These are phyloP conservation scores for Heliocidaris tuberculata DNA, from an alignment of 35 echinoderm and acorn worm genomes.

Conservation along the genomic window DNA sequence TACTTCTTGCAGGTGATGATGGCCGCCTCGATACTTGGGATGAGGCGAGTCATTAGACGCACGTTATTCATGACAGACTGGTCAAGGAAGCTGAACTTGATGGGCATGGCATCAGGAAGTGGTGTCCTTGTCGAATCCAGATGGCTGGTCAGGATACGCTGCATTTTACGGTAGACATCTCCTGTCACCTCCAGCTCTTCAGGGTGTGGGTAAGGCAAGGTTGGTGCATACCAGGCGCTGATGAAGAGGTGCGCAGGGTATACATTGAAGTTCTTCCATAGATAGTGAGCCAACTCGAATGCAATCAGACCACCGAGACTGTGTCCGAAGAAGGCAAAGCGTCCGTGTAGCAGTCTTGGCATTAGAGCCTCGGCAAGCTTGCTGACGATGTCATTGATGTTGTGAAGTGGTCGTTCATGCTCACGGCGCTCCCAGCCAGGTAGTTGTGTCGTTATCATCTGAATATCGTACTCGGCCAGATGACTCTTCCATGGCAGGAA, in stretches of 20 bases:
- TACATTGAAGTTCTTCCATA: conserved; percentile 76
- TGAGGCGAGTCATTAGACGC: conserved; percentile 73
- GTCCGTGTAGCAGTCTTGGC: conserved; percentile 65
- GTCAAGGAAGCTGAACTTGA: conserved; percentile 95
- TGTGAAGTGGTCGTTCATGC: conserved; percentile 74
- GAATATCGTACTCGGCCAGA: conserved; percentile 68
- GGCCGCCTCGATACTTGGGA: conserved; percentile 88
- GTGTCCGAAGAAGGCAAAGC: conserved; percentile 91
- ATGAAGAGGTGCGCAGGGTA: conserved; percentile 80
- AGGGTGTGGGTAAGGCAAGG: conserved; percentile 88
- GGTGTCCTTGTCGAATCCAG: conserved; percentile 55
- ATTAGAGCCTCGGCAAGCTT: conserved; percentile 71
- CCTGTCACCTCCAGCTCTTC: conserved; percentile 80
- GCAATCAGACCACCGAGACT: conserved; percentile 91
- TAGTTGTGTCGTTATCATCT: conserved; percentile 76
- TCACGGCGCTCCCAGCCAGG: conserved; percentile 96
- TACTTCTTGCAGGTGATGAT: conserved; percentile 92
- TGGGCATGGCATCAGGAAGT: conserved; percentile 61
- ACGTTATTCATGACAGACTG: conserved; percentile 73
- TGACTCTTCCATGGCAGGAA: conserved; percentile 77
- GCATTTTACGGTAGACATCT: conserved; percentile 71
- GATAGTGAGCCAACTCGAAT: conserved; percentile 83
- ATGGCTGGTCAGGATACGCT: conserved; percentile 60
- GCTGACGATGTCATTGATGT: conserved; percentile 74
- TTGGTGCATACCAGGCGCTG: conserved; percentile 95